Base-by-base conservation (phyloP, 1,140 invertebrate genomes). In the Ditylenchus dipsaci region DNA sequence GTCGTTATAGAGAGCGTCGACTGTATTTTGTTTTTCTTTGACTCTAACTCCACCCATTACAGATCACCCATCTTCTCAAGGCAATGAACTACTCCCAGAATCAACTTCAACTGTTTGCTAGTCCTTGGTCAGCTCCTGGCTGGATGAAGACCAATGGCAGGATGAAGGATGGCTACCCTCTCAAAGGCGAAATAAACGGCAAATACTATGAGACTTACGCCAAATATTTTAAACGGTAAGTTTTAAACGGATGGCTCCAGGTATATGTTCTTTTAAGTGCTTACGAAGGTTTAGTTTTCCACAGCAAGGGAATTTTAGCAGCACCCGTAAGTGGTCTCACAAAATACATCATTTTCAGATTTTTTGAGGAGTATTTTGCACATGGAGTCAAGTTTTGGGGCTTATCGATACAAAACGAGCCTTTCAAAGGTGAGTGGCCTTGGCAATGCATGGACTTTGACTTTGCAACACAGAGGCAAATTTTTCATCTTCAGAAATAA, bases 91-190 rank as follows among this genome's bases (percentile, higher is more conserved):
- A 87, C 42, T 84, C 78, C 57, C 66, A 76, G 5, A 73, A 83
- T 53, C 71, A 83, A 57, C 70, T 88, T 77, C 76, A 86, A 67
- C 83, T 92, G 0, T 84, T 92, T 68, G 88, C 87, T 0, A 87
- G 88, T 13, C 87, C 90, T 19, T 95, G 93, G 93, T 89, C 89
- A 63, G 87, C 92, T 0, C 93, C 93, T 0, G 83, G 85, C 5
- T 96, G 92, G 92, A 95, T 96, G 92, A 96, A 96, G 84, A 90
- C 88, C 0, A 91, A 90, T 76, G 85, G 89, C 26, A 83, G 82
- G 60, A 74, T 76, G 72, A 84, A 83, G 65, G 87, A 87, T 13
- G 76, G 81, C 23, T 88, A 88, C 0, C 72, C 74, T 23, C 79
- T 95, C 0, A 88, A 88, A 71, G 82, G 84, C 0, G 84, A 80